phyloP scores from a whole-genome alignment of 2,113 vertebrate genomes.

The Propithecus coquereli region DNA sequence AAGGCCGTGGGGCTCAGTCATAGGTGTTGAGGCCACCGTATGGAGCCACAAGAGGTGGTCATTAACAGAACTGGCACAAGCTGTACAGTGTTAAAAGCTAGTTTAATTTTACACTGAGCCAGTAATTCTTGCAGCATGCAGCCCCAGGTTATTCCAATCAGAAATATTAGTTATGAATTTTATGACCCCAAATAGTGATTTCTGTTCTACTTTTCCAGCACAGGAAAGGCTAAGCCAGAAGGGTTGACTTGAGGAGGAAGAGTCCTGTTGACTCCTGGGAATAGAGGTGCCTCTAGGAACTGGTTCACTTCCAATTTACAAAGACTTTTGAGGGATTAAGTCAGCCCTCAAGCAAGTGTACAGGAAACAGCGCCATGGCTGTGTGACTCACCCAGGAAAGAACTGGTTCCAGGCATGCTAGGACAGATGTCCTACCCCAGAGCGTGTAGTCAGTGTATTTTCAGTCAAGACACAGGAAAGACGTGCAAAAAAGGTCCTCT shows the following conservation, averaged over 20 bases:
- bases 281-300: not conserved
- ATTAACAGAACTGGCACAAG: not conserved
- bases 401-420: not conserved
- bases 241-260: not conserved
- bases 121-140: not conserved
- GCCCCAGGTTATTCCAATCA: not conserved
- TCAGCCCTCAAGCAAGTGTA: not conserved
- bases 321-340: not conserved
- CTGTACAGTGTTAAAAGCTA: not conserved
- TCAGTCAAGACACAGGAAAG: not conserved
- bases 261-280: not conserved
- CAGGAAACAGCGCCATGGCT: not conserved
- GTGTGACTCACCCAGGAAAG: not conserved
- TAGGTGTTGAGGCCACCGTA: not conserved
- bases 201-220: not conserved
- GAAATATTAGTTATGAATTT: not conserved
- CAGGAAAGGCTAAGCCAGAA: not conserved
- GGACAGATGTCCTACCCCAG: not conserved
- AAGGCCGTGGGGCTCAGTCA: not conserved
- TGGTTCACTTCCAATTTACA: not conserved
- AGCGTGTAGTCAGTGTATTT: not conserved
- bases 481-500: not conserved
- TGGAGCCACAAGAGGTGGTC: not conserved
- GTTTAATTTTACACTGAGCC: not conserved
- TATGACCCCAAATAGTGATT: not conserved